These are phyloP conservation scores for Limnephilus marmoratus DNA, from an alignment of 2,888 invertebrate genomes.

Conservation along the genomic window DNA sequence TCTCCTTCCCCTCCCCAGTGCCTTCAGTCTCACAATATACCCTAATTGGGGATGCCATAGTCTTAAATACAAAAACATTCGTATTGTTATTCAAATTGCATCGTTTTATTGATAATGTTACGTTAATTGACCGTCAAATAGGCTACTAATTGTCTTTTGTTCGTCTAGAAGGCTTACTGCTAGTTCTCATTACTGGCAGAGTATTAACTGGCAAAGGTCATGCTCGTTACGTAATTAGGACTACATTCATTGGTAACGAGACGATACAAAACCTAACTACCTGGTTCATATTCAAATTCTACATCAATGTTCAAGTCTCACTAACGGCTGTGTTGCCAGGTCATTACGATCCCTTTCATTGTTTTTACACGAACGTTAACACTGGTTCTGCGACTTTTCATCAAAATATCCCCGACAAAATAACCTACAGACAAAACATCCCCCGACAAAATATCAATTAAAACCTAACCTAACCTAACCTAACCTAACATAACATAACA, in stretches of 20 bases:
- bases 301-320: background rate
- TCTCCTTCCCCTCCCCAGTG: too few relatives aligned
- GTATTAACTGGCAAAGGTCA: background rate
- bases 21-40: too few relatives aligned
- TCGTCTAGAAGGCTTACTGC: background rate
- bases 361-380: slow-evolving; percentile 5
- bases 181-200: background rate
- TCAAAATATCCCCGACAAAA: too few relatives aligned
- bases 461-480: too few relatives aligned
- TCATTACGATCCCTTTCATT: background rate
- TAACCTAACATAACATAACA: too few relatives aligned
- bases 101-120: background rate
- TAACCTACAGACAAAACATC: too few relatives aligned
- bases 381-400: too few relatives aligned
- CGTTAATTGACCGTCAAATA: background rate
- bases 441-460: too few relatives aligned
- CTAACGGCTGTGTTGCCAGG: background rate
- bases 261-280: background rate
- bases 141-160: background rate
- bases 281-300: background rate
- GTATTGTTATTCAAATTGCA: too few relatives aligned
- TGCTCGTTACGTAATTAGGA: background rate
- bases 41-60: too few relatives aligned
- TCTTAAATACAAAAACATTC: too few relatives aligned
- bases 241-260: background rate